Percentiles rank a stretch among this genome's conserved stretches.
phyloP scores from a whole-genome alignment of 2,113 vertebrate genomes.

The Corvus cornix region DNA sequence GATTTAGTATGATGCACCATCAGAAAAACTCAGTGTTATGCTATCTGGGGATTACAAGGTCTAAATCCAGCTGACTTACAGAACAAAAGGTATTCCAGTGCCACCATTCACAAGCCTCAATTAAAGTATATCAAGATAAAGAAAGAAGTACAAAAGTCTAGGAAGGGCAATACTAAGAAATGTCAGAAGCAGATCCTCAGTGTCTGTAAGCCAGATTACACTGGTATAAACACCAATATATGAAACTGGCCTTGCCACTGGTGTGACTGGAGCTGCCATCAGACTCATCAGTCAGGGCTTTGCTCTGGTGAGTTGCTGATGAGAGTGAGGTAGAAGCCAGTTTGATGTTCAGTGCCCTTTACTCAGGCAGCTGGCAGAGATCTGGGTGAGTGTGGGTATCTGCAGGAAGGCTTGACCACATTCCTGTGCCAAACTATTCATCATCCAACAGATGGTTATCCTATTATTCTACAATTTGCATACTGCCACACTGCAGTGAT shows the following conservation, averaged over 20 bases:
- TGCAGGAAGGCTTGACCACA: conserved; percentile 7
- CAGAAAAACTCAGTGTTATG: conserved; percentile 61
- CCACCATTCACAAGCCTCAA: conserved; percentile 13
- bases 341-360: conserved; percentile 22
- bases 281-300: background rate
- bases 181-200: background rate
- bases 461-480: conserved; percentile 24
- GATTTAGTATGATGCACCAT: conserved; percentile 67
- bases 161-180: background rate
- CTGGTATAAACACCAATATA: background rate
- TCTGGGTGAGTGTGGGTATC: conserved; percentile 10
- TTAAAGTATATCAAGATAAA: conserved; percentile 18
- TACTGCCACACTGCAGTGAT: conserved; percentile 11
- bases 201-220: background rate
- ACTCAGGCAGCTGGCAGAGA: conserved; percentile 38
- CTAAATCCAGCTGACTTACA: conserved; percentile 33
- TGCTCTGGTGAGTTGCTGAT: background rate
- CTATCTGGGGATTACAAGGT: conserved; percentile 13
- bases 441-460: conserved; percentile 15
- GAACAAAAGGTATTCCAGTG: conserved; percentile 25
- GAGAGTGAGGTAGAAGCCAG: background rate
- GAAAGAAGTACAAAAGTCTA: conserved; percentile 18
- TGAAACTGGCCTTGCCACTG: background rate
- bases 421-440: conserved; percentile 14
- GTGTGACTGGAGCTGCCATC: background rate